phyloP scores from a whole-genome alignment of 2,113 vertebrate species.

The Triplophysa dalaica region DNA sequence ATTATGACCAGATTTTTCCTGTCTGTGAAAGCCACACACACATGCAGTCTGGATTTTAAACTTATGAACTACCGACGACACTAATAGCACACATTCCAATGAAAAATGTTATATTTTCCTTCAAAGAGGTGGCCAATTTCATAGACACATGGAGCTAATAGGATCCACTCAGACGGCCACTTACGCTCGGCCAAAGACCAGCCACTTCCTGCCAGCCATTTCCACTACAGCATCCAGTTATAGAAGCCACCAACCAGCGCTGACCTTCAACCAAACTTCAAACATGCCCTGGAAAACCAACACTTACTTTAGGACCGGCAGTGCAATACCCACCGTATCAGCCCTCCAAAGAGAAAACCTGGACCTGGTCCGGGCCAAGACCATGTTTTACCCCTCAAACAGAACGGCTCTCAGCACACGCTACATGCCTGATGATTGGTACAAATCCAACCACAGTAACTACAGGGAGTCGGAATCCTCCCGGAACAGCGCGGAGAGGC shows the following conservation, averaged over 20 bases:
- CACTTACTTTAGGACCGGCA: conserved; percentile 76
- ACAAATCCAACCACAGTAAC: conserved; percentile 83
- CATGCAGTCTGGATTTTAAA: neutral
- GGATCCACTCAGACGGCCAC: conserved; percentile 79
- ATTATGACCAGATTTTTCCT: neutral
- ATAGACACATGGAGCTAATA: conserved; percentile 77
- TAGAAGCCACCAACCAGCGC: conserved; percentile 71
- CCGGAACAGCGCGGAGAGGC: conserved; percentile 81
- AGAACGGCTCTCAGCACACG: conserved; percentile 75
- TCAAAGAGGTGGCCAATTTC: conserved; percentile 45
- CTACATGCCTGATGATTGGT: conserved; percentile 88
- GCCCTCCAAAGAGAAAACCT: conserved; percentile 68
- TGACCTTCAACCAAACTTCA: conserved; percentile 69
- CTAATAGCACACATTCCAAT: neutral
- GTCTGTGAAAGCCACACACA: neutral
- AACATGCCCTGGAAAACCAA: conserved; percentile 82
- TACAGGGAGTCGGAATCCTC: conserved; percentile 82
- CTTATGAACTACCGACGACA: neutral
- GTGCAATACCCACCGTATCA: conserved; percentile 65
- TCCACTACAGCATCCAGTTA: conserved; percentile 81
- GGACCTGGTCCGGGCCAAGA: conserved; percentile 74
- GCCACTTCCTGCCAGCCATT: conserved; percentile 84
- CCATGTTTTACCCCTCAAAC: conserved; percentile 81
- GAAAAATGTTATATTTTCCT: conserved; percentile 39
- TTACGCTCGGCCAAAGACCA: conserved; percentile 75